phyloP scores from a whole-genome alignment of 2,113 vertebrate genomes.

The Tichodroma muraria region DNA sequence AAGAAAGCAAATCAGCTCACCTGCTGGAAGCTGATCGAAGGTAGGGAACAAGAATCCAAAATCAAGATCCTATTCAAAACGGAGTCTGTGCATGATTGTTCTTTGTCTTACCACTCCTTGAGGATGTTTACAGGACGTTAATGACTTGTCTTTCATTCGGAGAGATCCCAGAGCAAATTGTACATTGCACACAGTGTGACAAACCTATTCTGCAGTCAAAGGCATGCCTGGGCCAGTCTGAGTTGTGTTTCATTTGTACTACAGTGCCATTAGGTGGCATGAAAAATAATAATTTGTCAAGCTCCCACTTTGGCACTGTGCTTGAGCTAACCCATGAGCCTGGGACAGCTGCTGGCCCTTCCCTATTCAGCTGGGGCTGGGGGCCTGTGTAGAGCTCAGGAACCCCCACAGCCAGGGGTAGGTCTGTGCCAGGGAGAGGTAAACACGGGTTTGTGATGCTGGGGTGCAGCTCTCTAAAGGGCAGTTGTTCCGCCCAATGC shows the following conservation, averaged over 20 bases:
- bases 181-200: neutral
- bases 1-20: neutral
- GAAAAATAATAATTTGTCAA: neutral
- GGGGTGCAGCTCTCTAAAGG: neutral
- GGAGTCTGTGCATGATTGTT: neutral
- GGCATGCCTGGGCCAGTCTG: neutral
- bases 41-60: neutral
- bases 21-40: neutral
- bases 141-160: neutral
- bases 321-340: neutral
- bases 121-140: slow-evolving; percentile 11
- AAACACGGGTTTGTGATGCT: neutral
- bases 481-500: accelerated
- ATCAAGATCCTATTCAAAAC: slow-evolving; percentile 14
- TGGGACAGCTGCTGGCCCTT: neutral
- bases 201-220: neutral
- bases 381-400: neutral
- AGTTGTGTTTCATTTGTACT: neutral
- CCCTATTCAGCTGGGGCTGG: neutral
- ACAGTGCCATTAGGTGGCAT: neutral
- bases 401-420: too few species aligned
- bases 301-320: neutral
- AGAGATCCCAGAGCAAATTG: slow-evolving; percentile 21
- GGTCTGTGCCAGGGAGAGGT: neutral
- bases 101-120: slow-evolving; percentile 1